phyloP scores from a whole-genome alignment of 2,113 vertebrate genomes.

The Daboia siamensis region DNA sequence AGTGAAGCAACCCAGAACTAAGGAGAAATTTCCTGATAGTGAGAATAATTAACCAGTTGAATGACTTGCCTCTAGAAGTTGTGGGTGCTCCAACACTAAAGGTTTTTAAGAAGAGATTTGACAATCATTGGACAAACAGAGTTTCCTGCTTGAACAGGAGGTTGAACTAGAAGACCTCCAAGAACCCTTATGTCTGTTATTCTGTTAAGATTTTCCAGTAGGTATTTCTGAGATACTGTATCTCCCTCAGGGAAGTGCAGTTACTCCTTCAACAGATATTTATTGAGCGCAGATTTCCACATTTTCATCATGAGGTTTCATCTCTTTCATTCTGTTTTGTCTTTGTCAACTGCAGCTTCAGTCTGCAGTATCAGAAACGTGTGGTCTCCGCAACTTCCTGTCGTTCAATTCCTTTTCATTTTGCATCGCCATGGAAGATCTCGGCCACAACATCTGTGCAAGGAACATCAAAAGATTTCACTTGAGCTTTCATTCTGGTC shows the following conservation, averaged over 20 bases:
- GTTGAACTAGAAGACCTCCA: not conserved
- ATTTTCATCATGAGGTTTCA: conserved; percentile 26
- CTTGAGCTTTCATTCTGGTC: conserved; percentile 73
- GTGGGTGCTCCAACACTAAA: not conserved
- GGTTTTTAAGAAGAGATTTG: not conserved
- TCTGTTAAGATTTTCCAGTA: not conserved
- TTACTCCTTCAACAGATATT: not conserved
- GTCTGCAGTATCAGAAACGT: conserved; percentile 64
- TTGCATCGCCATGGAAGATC: conserved; percentile 77
- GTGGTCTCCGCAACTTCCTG: conserved; percentile 81
- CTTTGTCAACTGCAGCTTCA: conserved; percentile 45
- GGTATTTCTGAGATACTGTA: not conserved
- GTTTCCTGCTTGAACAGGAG: not conserved
- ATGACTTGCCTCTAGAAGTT: not conserved
- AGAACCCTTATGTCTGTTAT: not conserved
- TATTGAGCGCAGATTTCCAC: conserved; percentile 7
- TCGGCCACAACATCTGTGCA: conserved; percentile 75
- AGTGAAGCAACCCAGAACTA: not conserved
- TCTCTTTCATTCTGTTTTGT: conserved; percentile 16
- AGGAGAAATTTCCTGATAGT: not conserved
- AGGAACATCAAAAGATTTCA: conserved; percentile 72
- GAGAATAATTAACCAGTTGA: not conserved
- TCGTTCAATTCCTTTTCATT: conserved; percentile 62
- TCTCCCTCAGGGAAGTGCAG: not conserved
- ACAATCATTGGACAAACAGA: not conserved